These are phyloP conservation scores for Brachyhypopomus gauderio DNA, from an alignment of 2,113 vertebrate species.

Conservation along the genomic window DNA sequence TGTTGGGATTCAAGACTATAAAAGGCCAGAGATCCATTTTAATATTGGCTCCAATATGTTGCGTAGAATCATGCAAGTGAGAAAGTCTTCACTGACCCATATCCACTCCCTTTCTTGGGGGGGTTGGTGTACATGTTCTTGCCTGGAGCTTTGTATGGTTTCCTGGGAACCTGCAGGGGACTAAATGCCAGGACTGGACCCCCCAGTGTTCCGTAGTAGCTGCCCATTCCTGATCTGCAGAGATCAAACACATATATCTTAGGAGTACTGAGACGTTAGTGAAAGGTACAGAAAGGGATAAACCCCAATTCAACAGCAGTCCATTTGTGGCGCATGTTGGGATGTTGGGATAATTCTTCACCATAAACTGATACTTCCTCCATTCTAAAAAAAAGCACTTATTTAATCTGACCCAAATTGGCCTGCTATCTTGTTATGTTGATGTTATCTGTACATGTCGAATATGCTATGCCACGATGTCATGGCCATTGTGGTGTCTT, in stretches of 20 bases:
- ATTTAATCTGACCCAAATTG: background rate
- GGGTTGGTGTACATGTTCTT: slow-evolving; percentile 86
- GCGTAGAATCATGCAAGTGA: background rate
- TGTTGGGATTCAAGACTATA: background rate
- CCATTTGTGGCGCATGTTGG: background rate
- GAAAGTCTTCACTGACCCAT: slow-evolving; percentile 73
- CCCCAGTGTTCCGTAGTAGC: slow-evolving; percentile 83
- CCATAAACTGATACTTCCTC: background rate
- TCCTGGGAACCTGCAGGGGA: slow-evolving; percentile 63
- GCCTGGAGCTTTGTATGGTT: slow-evolving; percentile 69
- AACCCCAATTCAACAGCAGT: background rate
- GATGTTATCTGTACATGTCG: background rate
- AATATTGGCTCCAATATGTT: background rate
- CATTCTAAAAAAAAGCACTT: background rate
- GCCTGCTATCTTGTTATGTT: background rate
- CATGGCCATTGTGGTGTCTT: slow-evolving; percentile 12
- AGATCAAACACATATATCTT: slow-evolving; percentile 28
- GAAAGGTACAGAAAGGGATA: background rate
- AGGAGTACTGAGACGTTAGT: background rate
- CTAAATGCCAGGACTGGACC: slow-evolving; percentile 79
- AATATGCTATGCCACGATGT: background rate
- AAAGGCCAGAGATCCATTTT: background rate
- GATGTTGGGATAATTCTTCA: too few relatives aligned
- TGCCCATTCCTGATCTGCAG: slow-evolving; percentile 78
- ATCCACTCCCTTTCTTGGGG: slow-evolving; percentile 85